Conservation (phyloP, 2,888 invertebrate genomes). For the Heliconius hortense region DNA sequence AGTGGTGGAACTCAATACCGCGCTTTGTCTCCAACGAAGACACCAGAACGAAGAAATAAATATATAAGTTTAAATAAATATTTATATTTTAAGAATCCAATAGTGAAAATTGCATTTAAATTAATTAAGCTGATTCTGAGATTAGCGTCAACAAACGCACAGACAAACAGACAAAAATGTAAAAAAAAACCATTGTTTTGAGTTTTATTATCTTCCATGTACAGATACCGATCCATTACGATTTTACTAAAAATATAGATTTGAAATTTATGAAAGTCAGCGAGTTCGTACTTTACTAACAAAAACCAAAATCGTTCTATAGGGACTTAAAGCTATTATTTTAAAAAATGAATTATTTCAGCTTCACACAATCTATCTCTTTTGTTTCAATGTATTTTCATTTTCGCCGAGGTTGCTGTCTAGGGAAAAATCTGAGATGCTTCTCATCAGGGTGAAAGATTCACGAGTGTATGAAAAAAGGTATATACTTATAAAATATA, state of each 20-base stretch:
- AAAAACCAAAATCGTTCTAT: background rate
- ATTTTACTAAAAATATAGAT: background rate
- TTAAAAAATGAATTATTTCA: background rate
- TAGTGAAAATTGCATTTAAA: no score
- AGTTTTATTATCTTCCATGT: no score
- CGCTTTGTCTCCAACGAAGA: no score
- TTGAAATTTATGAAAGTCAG: background rate
- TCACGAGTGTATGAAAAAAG: background rate
- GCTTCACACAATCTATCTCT: constrained; percentile 3
- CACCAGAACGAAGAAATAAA: no score
- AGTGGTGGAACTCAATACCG: no score
- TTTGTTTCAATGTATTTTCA: constrained; percentile 13
- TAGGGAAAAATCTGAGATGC: constrained; percentile 16
- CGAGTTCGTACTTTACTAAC: background rate
- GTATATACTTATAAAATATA: constrained; percentile 1
- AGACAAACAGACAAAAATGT: no score
- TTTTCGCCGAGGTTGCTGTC: constrained; percentile 3
- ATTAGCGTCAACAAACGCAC: no score
- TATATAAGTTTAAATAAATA: no score
- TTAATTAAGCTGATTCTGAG: no score
- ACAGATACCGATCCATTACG: no score
- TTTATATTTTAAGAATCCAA: no score
- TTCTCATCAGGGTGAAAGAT: constrained; percentile 14
- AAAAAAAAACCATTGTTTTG: no score
- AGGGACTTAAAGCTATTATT: background rate